phyloP scores from a whole-genome alignment of 1,140 invertebrate genomes.

The Adelges cooleyi region DNA sequence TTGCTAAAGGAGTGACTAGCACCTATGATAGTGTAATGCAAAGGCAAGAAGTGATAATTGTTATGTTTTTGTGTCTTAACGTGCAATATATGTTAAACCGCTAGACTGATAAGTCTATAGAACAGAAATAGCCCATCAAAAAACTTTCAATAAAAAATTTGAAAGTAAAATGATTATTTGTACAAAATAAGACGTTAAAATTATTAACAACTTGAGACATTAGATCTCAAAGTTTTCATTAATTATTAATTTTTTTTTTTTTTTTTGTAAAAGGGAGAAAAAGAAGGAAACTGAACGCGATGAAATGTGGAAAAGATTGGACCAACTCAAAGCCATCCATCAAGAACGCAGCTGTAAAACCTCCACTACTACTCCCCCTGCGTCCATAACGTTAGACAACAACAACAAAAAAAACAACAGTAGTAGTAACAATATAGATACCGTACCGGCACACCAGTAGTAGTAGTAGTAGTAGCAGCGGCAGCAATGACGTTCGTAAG shows the following conservation, averaged over 20 bases:
- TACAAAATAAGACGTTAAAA: too few species aligned
- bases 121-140: too few species aligned
- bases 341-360: slow-evolving; percentile 32
- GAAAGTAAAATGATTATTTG: too few species aligned
- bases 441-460: not conserved
- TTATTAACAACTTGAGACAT: too few species aligned
- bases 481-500: not conserved
- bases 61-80: too few species aligned
- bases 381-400: not conserved
- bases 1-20: too few species aligned
- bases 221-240: too few species aligned
- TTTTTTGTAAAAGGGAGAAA: slow-evolving; percentile 61
- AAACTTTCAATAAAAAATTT: too few species aligned
- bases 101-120: too few species aligned
- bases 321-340: slow-evolving; percentile 60
- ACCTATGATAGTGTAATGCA: too few species aligned
- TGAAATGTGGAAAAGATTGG: slow-evolving; percentile 85
- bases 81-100: too few species aligned
- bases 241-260: not conserved
- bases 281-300: slow-evolving; percentile 88
- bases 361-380: not conserved
- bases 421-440: not conserved
- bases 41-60: too few species aligned
- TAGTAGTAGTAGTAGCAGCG: not conserved
- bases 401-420: not conserved